These are phyloP conservation scores for Halichoeres trimaculatus DNA, from an alignment of 2,113 vertebrate species.

Conservation along the genomic window DNA sequence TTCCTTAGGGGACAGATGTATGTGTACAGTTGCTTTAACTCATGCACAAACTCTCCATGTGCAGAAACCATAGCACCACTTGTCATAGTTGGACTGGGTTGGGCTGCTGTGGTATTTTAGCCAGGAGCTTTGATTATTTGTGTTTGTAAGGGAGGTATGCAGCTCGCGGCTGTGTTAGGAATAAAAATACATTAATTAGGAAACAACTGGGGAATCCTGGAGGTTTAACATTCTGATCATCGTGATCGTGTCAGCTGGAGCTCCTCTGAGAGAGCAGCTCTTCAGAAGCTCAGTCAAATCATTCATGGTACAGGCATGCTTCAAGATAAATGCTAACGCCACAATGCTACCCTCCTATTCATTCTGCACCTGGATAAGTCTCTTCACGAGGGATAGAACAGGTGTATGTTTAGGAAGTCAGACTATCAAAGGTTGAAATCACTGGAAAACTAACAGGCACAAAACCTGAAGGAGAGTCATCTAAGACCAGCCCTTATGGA, in stretches of 20 bases:
- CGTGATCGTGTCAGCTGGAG: not conserved
- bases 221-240: not conserved
- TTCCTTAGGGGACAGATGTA: not conserved
- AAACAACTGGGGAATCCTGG: constrained; percentile 32
- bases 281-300: not conserved
- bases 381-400: too few species aligned
- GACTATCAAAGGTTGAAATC: too few species aligned
- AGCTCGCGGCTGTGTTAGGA: constrained; percentile 31
- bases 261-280: not conserved
- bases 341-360: too few species aligned
- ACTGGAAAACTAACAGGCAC: too few species aligned
- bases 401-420: too few species aligned
- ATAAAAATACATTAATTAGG: constrained; percentile 33
- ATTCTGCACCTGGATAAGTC: too few species aligned
- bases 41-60: not conserved
- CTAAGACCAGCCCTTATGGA: too few species aligned
- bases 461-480: too few species aligned
- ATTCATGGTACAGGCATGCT: too few species aligned
- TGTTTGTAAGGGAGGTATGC: constrained; percentile 22
- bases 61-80: not conserved
- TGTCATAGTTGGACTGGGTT: constrained; percentile 27
- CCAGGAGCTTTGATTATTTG: constrained; percentile 21
- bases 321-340: too few species aligned
- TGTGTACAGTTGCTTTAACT: constrained; percentile 41
- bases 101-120: constrained; percentile 34